Evolutionary conservation across 2,797 vertebrate species (phyloP).

Genomic region (Lutjanus argentimaculatus): DNA sequence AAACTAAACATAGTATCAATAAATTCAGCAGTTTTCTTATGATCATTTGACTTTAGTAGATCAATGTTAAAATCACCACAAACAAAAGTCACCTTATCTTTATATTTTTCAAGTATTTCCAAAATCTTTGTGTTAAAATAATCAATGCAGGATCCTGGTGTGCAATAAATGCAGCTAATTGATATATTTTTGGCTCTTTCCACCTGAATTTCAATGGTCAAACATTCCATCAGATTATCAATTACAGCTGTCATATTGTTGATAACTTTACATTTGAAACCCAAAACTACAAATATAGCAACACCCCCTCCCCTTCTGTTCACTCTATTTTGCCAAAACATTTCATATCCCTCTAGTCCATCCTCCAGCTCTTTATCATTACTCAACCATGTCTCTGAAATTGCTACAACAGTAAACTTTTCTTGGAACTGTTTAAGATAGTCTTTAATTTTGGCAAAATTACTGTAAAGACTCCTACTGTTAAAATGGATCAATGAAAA

Average conservation of each 20-base stretch:
- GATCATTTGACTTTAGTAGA: no score
- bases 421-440: no score
- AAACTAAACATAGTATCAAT: no score
- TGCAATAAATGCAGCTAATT: background rate
- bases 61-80: no score
- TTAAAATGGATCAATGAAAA: no score
- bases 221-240: background rate
- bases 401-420: no score
- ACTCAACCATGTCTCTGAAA: no score
- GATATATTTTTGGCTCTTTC: background rate
- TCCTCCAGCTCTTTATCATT: no score
- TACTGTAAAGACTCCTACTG: no score
- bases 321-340: background rate
- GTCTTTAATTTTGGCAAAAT: no score
- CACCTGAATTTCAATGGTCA: background rate
- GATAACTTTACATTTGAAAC: background rate
- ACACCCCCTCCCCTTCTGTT: background rate
- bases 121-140: background rate
- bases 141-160: no score
- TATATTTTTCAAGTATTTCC: background rate
- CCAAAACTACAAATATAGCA: background rate
- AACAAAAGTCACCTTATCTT: background rate
- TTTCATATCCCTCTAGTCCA: background rate
- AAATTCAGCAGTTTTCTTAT: no score
- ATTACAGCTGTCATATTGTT: background rate